Percentiles rank a stretch among this genome's conserved stretches.
Conservation (phyloP, 2,888 invertebrate species). For the Disparrhopalites patrizii region DNA sequence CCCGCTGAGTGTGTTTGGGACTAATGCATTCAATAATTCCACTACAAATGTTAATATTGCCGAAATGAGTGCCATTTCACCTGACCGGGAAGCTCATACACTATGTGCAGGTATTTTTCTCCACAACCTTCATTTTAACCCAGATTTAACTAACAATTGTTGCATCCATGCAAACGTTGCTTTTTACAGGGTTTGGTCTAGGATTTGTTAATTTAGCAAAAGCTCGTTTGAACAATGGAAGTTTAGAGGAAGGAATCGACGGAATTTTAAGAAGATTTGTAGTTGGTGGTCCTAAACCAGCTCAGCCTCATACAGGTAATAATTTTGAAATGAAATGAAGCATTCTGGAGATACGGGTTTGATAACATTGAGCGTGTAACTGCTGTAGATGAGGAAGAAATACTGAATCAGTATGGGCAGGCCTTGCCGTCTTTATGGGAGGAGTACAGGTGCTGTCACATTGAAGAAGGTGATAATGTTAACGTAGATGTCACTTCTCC, state of each 20-base stretch:
- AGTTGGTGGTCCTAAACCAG: slow-evolving; percentile 47
- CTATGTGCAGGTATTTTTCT: slow-evolving; percentile 40
- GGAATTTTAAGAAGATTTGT: slow-evolving; percentile 48
- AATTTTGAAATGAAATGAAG: background rate
- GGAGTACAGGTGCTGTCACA: slow-evolving; percentile 48
- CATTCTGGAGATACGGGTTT: no score
- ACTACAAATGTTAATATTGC: slow-evolving; percentile 36
- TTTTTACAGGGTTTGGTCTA: slow-evolving; percentile 35
- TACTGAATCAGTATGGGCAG: slow-evolving; percentile 42
- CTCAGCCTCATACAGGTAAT: slow-evolving; percentile 29
- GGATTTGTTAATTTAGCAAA: slow-evolving; percentile 47
- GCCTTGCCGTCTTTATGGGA: slow-evolving; percentile 48
- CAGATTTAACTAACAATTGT: background rate
- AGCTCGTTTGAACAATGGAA: slow-evolving; percentile 35
- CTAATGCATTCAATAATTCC: slow-evolving; percentile 36
- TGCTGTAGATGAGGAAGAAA: slow-evolving; percentile 39
- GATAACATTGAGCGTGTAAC: no score
- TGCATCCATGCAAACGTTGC: background rate
- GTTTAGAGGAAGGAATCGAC: slow-evolving; percentile 46
- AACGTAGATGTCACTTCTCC: slow-evolving; percentile 48
- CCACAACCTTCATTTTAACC: background rate
- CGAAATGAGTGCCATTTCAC: slow-evolving; percentile 36
- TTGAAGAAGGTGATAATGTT: slow-evolving; percentile 48
- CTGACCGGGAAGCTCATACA: slow-evolving; percentile 47
- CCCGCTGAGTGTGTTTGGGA: slow-evolving; percentile 43